Evolutionary conservation across 2,113 vertebrate species (phyloP), one percentile per base, ranked within the genome.

Genomic region (Pipra filicauda): DNA sequence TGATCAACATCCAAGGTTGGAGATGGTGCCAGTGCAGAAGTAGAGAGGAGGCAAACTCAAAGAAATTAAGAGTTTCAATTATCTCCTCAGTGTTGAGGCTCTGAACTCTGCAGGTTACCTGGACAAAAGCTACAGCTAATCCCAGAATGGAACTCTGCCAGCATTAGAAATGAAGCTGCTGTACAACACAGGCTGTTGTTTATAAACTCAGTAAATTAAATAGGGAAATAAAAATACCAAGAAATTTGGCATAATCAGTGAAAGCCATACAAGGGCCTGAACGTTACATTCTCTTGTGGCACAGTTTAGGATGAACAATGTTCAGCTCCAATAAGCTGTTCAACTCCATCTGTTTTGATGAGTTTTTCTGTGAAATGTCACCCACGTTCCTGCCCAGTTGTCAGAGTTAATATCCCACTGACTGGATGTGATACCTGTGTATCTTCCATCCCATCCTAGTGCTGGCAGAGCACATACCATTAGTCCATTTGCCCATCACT

Each of bases 101-200:
- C 80, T 80, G 85, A 90, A 79, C 83, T 85, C 91, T 76, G 88
- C 55, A 66, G 85, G 91, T 92, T 91, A 83, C 88, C 72, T 84
- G 83, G 55, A 58, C 79, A 92, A 90, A 88, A 91, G 55, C 71
- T 82, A 8, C 23, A 28, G 12, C 79, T 85, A 80, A 93, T 93
- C 64, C 64, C 72, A 35, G 69, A 46, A 27, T 74, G 83, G 75
- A 90, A 58, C 15, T 4, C 2, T 80, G 67, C 86, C 79, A 93
- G 79, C 51, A 9, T 44, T 73, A 70, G 65, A 59, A 88, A 85
- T 77, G 67, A 86, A 86, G 64, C 85, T 92, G 78, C 78, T 88
- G 58, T 82, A 43, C 46, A 73, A 70, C 86, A 57, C 62, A 44
- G 9, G 4, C 49, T 85, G 75, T 10, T 91, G 26, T 54, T 83